Conservation (phyloP, 2,113 vertebrate genomes). For the Cavia aperea region DNA sequence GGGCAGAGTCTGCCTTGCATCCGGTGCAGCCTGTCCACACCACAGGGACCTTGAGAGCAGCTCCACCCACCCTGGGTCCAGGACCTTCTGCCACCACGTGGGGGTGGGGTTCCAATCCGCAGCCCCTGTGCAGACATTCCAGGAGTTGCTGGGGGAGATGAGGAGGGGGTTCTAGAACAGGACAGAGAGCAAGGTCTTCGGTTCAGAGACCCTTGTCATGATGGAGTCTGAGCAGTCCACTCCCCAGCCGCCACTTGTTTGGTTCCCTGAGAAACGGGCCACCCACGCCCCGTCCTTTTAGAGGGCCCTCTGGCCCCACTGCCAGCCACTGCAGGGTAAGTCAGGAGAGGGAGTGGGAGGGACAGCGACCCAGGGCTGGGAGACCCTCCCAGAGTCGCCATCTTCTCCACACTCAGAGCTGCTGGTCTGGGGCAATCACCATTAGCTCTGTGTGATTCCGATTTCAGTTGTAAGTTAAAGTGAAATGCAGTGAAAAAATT, state of each 20-base stretch:
- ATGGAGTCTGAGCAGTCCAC: neutral
- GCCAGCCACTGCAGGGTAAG: neutral
- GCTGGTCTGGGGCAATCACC: rapidly evolving
- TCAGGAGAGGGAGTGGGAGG: neutral
- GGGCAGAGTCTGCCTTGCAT: neutral
- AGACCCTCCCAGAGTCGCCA: rapidly evolving
- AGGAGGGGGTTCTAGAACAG: slow-evolving; percentile 60
- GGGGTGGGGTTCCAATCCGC: neutral
- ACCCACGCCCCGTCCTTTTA: slow-evolving; percentile 8
- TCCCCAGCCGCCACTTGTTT: neutral
- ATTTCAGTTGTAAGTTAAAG: neutral
- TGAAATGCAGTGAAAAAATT: neutral
- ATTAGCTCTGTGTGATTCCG: rapidly evolving
- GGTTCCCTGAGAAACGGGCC: neutral
- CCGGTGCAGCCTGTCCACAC: neutral
- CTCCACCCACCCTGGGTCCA: rapidly evolving
- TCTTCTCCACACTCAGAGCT: neutral
- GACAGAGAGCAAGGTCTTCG: neutral
- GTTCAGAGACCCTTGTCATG: neutral
- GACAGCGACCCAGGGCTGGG: rapidly evolving
- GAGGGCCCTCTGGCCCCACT: neutral
- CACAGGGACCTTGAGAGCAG: neutral
- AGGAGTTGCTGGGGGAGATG: slow-evolving; percentile 59
- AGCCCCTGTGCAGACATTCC: slow-evolving; percentile 29
- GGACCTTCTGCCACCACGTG: neutral